Evolutionary conservation across 2,797 vertebrate species (phyloP).

Genomic region (Micropoecilia bifurca): DNA sequence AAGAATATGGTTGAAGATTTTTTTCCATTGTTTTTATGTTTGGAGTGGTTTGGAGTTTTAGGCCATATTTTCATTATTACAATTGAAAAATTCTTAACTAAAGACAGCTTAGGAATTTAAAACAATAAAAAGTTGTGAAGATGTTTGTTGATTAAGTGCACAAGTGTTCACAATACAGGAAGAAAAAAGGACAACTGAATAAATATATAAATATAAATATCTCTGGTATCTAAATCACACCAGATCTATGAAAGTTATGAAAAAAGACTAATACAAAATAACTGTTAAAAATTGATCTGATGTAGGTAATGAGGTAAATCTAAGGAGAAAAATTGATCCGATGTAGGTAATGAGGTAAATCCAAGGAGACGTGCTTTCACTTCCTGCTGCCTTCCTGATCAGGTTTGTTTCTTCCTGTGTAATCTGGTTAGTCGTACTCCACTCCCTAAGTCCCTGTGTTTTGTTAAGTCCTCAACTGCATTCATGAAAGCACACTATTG

Average conservation of each 20-base stretch:
- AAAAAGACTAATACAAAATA: not conserved
- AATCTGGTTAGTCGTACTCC: constrained; percentile 46
- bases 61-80: constrained; percentile 12
- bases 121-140: constrained; percentile 21
- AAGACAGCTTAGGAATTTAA: constrained; percentile 45
- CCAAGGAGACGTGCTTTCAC: constrained; percentile 62
- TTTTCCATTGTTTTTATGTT: constrained; percentile 31
- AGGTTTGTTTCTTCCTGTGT: constrained; percentile 52
- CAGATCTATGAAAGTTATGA: not conserved
- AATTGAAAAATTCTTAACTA: constrained; percentile 25
- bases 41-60: constrained; percentile 22
- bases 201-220: not conserved
- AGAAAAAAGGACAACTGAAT: not conserved
- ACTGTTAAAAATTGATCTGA: constrained; percentile 42
- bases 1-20: constrained; percentile 9
- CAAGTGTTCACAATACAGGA: not conserved
- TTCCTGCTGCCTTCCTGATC: constrained; percentile 56
- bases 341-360: constrained; percentile 44
- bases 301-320: constrained; percentile 46
- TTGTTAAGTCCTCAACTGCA: constrained; percentile 10
- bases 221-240: not conserved
- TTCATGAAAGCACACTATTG: constrained; percentile 4
- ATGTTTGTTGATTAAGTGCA: not conserved
- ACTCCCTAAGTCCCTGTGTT: constrained; percentile 22
- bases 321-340: constrained; percentile 61